These are phyloP conservation scores for Drosophila longiperda DNA, from an alignment of 2,888 invertebrate genomes.

Conservation along the genomic window DNA sequence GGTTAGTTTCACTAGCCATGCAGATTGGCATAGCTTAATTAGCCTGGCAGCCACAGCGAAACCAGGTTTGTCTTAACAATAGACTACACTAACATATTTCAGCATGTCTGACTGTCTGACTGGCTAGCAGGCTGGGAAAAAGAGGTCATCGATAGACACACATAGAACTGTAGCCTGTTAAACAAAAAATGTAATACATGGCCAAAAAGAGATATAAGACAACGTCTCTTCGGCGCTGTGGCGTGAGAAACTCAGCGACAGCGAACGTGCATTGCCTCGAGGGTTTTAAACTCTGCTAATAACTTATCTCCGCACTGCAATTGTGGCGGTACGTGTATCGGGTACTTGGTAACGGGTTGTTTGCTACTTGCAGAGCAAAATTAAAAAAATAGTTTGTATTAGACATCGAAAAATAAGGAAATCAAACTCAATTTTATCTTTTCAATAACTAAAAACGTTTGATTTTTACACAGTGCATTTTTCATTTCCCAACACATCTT, in stretches of 20 bases:
- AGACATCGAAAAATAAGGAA: neutral
- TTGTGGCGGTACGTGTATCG: slow-evolving; percentile 26
- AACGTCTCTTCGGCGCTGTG: slow-evolving; percentile 38
- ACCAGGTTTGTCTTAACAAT: slow-evolving; percentile 40
- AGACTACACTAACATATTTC: slow-evolving; percentile 50
- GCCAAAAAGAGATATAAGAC: slow-evolving; percentile 47
- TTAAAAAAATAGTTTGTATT: neutral
- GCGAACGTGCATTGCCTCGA: slow-evolving; percentile 73
- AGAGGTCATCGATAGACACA: slow-evolving; percentile 71
- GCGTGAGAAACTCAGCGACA: slow-evolving; percentile 73
- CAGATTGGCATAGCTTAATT: slow-evolving; percentile 76
- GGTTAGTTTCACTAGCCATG: slow-evolving; percentile 50
- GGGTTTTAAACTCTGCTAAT: slow-evolving; percentile 66
- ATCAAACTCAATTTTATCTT: neutral
- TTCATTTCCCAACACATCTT: neutral
- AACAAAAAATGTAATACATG: slow-evolving; percentile 47
- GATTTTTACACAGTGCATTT: neutral
- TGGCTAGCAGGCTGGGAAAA: slow-evolving; percentile 46
- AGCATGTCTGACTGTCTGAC: slow-evolving; percentile 18
- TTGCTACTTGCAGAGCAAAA: slow-evolving; percentile 5
- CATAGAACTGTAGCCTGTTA: slow-evolving; percentile 34
- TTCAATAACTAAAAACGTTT: neutral
- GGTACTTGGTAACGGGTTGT: slow-evolving; percentile 12
- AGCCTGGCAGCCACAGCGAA: slow-evolving; percentile 51
- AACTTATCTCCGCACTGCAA: slow-evolving; percentile 69